Evolutionary conservation across 2,113 vertebrate species (phyloP).

Genomic region (Arothron firmamentum): DNA sequence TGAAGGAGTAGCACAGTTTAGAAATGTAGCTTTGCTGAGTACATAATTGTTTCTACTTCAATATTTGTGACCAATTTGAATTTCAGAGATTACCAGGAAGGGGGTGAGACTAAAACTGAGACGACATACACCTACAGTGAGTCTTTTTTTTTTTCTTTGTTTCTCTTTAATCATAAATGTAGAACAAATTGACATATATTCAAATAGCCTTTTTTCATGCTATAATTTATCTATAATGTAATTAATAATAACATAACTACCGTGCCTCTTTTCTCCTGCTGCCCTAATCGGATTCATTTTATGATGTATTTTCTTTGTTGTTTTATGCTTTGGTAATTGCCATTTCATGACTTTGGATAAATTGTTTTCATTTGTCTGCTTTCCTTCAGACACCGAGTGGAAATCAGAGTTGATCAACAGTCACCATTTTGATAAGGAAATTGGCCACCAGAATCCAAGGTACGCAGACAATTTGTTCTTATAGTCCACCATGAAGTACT

Average conservation of each 20-base stretch:
- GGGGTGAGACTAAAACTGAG: slow-evolving; percentile 88
- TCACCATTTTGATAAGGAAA: slow-evolving; percentile 90
- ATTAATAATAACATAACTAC: no score
- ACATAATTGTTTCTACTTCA: no score
- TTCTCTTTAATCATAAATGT: neutral
- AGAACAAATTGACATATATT: neutral
- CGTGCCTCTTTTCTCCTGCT: no score
- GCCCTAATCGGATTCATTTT: no score
- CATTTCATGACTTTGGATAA: neutral
- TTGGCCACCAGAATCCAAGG: slow-evolving; percentile 96
- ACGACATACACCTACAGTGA: slow-evolving; percentile 91
- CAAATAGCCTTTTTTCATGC: no score
- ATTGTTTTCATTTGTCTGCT: neutral
- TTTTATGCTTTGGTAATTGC: no score
- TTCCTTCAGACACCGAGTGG: slow-evolving; percentile 87
- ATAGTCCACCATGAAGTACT: neutral
- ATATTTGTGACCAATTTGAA: no score
- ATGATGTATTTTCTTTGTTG: no score
- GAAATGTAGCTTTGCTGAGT: no score
- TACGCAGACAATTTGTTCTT: slow-evolving; percentile 36
- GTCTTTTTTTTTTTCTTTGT: slow-evolving; percentile 50
- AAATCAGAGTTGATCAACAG: slow-evolving; percentile 89
- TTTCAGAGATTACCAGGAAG: slow-evolving; percentile 85
- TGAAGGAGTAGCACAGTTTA: no score
- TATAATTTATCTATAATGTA: no score